Percentiles rank a stretch among this genome's conserved stretches.
Evolutionary conservation across 2,113 vertebrate genomes (phyloP).

Genomic region (Ranitomeya variabilis): DNA sequence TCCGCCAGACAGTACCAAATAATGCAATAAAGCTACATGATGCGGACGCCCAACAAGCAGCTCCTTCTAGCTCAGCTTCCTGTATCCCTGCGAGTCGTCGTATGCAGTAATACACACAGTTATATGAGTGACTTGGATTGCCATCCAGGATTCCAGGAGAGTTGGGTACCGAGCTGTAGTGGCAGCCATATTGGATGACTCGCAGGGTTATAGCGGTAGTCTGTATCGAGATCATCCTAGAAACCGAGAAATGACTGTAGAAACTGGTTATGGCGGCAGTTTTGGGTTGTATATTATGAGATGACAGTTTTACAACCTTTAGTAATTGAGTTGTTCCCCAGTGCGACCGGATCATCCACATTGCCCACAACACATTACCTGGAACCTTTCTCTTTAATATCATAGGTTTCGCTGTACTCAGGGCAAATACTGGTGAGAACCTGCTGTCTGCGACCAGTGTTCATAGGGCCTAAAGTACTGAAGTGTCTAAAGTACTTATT

Average conservation of each 20-base stretch:
- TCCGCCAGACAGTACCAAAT: no score
- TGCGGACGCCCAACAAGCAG: no score
- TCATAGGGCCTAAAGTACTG: no score
- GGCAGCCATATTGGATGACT: no score
- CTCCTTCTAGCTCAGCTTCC: no score
- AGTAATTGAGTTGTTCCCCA: constrained; percentile 17
- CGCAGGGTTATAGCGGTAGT: neutral
- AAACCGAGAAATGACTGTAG: neutral
- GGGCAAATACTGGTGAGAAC: neutral
- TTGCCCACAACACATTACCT: neutral
- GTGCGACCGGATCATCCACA: constrained; percentile 44
- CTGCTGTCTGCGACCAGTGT: neutral
- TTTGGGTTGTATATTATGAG: neutral
- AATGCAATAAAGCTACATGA: no score
- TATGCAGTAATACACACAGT: no score
- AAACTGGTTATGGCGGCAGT: neutral
- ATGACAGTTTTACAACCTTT: constrained; percentile 42
- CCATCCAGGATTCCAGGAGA: no score
- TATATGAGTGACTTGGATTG: no score
- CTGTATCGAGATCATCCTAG: neutral
- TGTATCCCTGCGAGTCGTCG: no score
- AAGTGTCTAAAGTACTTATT: no score
- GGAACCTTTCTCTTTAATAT: neutral
- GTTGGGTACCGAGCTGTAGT: no score
- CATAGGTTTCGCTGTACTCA: neutral